phyloP scores from a whole-genome alignment of 2,888 invertebrate species.

The Ophraella communa region DNA sequence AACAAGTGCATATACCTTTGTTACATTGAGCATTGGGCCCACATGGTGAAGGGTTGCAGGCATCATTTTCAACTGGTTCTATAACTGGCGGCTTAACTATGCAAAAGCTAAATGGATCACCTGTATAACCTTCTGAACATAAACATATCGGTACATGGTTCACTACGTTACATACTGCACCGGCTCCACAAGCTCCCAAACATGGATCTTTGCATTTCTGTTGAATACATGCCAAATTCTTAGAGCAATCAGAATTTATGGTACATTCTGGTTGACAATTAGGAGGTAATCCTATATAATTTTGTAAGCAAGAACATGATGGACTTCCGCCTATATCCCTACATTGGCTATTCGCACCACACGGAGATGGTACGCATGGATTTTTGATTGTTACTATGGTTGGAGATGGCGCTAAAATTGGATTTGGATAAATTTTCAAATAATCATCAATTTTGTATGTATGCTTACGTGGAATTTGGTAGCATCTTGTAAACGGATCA shows the following conservation, averaged over 20 bases:
- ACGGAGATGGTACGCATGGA: constrained; percentile 80
- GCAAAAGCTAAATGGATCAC: constrained; percentile 66
- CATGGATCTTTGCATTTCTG: constrained; percentile 82
- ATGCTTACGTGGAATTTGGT: constrained; percentile 60
- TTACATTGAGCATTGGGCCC: constrained; percentile 69
- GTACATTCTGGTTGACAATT: constrained; percentile 73
- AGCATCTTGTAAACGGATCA: constrained; percentile 80
- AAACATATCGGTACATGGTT: constrained; percentile 79
- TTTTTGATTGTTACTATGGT: constrained; percentile 60
- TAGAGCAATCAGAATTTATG: constrained; percentile 76
- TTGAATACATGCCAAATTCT: constrained; percentile 75
- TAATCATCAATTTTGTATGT: background rate
- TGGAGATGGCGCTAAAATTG: constrained; percentile 44
- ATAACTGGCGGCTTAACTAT: constrained; percentile 44
- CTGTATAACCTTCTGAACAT: constrained; percentile 65
- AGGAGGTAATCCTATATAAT: constrained; percentile 73
- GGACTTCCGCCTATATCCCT: constrained; percentile 65
- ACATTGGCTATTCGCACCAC: constrained; percentile 73
- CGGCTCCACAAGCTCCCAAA: constrained; percentile 76
- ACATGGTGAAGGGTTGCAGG: constrained; percentile 72
- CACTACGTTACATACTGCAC: constrained; percentile 76
- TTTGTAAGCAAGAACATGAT: constrained; percentile 69
- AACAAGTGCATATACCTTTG: constrained; percentile 73
- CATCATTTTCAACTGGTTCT: constrained; percentile 52
- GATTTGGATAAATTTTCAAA: background rate